These are phyloP conservation scores for Hirundo rustica DNA, from an alignment of 2,797 vertebrate species.

Conservation along the genomic window DNA sequence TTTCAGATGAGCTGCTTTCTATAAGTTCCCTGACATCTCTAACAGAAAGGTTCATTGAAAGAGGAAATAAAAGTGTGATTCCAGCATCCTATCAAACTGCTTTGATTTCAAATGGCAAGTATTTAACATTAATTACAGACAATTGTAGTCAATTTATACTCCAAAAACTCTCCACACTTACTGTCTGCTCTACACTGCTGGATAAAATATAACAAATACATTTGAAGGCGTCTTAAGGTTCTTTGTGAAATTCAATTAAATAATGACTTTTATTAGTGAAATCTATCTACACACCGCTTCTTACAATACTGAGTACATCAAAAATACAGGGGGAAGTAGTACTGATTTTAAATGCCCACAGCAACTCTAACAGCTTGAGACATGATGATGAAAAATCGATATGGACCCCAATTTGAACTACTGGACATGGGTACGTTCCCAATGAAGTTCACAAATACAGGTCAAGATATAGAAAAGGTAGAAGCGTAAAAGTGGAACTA, in stretches of 20 bases:
- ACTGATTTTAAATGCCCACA: not conserved
- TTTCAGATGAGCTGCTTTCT: not conserved
- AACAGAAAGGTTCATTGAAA: not conserved
- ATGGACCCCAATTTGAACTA: not conserved
- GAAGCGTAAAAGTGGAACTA: not conserved
- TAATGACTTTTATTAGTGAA: not conserved
- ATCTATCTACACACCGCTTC: not conserved
- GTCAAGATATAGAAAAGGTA: not conserved
- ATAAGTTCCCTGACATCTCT: not conserved
- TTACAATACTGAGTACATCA: not conserved
- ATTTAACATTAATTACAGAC: not conserved
- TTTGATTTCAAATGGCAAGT: not conserved
- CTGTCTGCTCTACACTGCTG: not conserved
- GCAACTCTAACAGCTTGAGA: not conserved
- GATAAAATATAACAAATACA: not conserved
- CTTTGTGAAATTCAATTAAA: not conserved
- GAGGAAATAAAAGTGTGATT: not conserved
- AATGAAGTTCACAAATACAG: not conserved
- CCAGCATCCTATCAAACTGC: not conserved
- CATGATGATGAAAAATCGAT: accelerated
- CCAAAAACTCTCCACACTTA: not conserved
- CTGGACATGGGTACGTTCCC: accelerated
- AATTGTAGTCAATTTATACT: not conserved
- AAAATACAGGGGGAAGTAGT: not conserved
- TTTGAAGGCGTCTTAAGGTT: not conserved